Evolutionary conservation across 2,888 invertebrate genomes (phyloP).

Genomic region (Sphaerophoria taeniata): DNA sequence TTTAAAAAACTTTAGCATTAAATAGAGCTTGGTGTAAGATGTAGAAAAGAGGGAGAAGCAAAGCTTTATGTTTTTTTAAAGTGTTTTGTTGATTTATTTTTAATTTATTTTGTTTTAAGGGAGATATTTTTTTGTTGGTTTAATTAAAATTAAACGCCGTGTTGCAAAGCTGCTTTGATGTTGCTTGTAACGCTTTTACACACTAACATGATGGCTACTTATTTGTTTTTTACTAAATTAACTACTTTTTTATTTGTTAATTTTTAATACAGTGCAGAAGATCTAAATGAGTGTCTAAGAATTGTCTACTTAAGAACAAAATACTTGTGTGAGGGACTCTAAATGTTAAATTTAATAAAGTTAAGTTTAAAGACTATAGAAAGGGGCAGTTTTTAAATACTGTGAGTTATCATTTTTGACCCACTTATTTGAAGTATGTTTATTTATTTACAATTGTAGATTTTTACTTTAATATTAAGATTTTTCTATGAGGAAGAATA

Average conservation of each 20-base stretch:
- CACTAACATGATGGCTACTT: conserved; percentile 24
- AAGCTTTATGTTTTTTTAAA: conserved; percentile 16
- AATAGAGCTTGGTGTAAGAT: conserved; percentile 46
- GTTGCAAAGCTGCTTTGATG: conserved; percentile 76
- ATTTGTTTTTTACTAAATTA: background rate
- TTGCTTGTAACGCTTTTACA: conserved; percentile 5
- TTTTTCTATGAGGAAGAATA: background rate
- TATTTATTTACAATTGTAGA: conserved; percentile 8
- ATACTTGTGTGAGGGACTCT: conserved; percentile 25
- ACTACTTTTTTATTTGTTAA: conserved; percentile 24
- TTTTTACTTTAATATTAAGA: background rate
- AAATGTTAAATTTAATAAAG: conserved; percentile 21
- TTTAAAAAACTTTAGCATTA: conserved; percentile 43
- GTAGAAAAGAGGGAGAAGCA: conserved; percentile 24
- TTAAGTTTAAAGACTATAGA: background rate
- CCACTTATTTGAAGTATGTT: background rate
- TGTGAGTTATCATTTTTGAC: background rate
- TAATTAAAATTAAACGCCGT: conserved; percentile 51
- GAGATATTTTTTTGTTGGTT: conserved; percentile 9
- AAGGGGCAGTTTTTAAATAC: background rate
- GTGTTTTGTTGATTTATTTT: conserved; percentile 1
- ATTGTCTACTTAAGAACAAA: conserved; percentile 52
- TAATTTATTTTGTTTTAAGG: conserved; percentile 2
- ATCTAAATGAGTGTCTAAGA: conserved; percentile 32
- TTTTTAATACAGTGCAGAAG: conserved; percentile 42